Evolutionary conservation across 2,888 invertebrate genomes (phyloP), one percentile per base, ranked within the genome.

Genomic region (Linyphia triangularis): DNA sequence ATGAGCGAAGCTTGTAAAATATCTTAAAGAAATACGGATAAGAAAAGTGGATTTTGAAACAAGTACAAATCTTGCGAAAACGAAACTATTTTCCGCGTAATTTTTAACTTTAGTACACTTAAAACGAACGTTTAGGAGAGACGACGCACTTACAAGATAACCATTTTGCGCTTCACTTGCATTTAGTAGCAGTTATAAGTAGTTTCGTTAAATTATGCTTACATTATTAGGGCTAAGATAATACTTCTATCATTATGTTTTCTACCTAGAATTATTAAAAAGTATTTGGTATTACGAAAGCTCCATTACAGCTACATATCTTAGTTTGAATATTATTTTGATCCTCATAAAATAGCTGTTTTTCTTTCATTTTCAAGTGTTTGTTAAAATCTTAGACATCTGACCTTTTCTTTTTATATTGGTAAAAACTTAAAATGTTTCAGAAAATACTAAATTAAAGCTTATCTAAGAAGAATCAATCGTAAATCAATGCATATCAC

Each of bases 11-110:
- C 57, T 43, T 69, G 73, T 73, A 63, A 72, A 83, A 83, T 30
- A 59, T 30, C 28, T 63, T 26, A 65, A 67, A 26, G 33, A 43
- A 79, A 28, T 79, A 30, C 30, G 67, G 75, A 65, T 75, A 33
- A 30, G n/a, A 43, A 33, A 84, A 63, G 75, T 57, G 43, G 73
- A 84, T 77, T 77, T 67, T 77, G 33, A 69, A 85, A 85, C 65
- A 85, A 84, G 84, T 85, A 85, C 85, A 85, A 85, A 85, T 77
- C 77, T 85, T 77, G 77, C 59, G 40, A 70, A 84, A 81, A 70
- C 59, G 69, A 37, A 30, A 59, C 69, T 85, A 85, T 85, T 85
- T 85, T 85, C 77, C 57, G 77, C 77, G 77, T 85, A 77, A 77
- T 69, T 77, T 85, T 77, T 77, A 69, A 77, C 51, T 57, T 61